A percentile compares a stretch with the other conserved stretches of the same genome.
phyloP scores from a whole-genome alignment of 2,888 invertebrate species.

The Chrysolina haemoptera region DNA sequence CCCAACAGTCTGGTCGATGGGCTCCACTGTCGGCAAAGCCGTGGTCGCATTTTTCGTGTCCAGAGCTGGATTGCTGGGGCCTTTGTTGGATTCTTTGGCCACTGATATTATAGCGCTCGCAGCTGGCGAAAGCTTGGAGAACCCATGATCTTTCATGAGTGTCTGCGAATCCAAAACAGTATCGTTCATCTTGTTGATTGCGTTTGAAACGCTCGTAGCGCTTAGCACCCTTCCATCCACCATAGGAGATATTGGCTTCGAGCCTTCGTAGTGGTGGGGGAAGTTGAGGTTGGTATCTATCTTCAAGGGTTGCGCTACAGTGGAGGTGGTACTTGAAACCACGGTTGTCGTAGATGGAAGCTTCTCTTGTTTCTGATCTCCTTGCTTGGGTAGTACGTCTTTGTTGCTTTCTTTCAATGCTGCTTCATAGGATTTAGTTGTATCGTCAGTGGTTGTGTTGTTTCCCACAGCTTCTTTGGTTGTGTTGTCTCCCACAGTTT shows the following conservation, averaged over 20 bases:
- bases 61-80: conserved; percentile 46
- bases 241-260: conserved; percentile 59
- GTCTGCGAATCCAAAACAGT: conserved; percentile 67
- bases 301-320: conserved; percentile 67
- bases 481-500: too few species aligned
- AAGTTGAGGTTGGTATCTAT: conserved; percentile 64
- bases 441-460: not conserved
- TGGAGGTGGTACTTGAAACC: conserved; percentile 66
- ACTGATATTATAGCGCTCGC: conserved; percentile 55
- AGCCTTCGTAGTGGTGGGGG: conserved; percentile 51
- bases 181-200: conserved; percentile 69
- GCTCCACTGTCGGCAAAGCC: conserved; percentile 54
- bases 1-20: conserved; percentile 17
- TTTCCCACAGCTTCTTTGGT: conserved; percentile 18
- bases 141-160: conserved; percentile 64
- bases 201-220: conserved; percentile 67
- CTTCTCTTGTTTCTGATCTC: conserved; percentile 30
- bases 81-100: conserved; percentile 48
- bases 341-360: conserved; percentile 63
- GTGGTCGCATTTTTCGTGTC: conserved; percentile 56
- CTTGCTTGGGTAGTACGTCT: not conserved
- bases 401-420: not conserved
- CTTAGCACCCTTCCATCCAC: conserved; percentile 65
- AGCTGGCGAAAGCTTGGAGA: conserved; percentile 57
- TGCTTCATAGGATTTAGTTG: not conserved